Percentiles rank a stretch among this genome's conserved stretches.
These are phyloP conservation scores for Drosophila obscura DNA, from an alignment of 1,140 invertebrate genomes.

Conservation along the genomic window DNA sequence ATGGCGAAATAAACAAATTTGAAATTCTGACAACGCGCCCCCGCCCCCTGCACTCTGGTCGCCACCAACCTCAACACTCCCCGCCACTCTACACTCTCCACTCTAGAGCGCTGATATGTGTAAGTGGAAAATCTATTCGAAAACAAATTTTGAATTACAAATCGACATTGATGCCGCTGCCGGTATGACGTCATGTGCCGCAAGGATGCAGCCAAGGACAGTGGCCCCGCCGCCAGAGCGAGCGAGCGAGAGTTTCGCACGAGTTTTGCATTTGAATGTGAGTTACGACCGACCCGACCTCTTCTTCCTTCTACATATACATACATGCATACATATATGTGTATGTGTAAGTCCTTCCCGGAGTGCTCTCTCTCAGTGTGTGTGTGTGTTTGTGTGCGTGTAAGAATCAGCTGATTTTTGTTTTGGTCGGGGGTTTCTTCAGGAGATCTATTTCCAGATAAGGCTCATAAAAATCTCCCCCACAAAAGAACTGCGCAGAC, in stretches of 20 bases:
- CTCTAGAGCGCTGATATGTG: slow-evolving; percentile 11
- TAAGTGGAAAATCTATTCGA: slow-evolving; percentile 78
- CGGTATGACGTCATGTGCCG: slow-evolving; percentile 49
- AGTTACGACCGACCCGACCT: slow-evolving; percentile 55
- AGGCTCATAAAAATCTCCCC: slow-evolving; percentile 24
- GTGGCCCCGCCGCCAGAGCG: slow-evolving; percentile 13
- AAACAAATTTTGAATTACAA: slow-evolving; percentile 83
- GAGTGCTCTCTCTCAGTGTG: slow-evolving; percentile 1
- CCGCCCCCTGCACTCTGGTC: background rate
- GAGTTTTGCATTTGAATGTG: slow-evolving; percentile 82
- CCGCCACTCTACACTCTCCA: no score
- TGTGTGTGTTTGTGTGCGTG: slow-evolving; percentile 21
- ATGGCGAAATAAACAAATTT: slow-evolving; percentile 59
- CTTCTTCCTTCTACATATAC: slow-evolving; percentile 1
- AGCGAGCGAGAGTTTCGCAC: slow-evolving; percentile 73
- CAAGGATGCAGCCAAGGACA: slow-evolving; percentile 65
- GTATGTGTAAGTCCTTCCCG: background rate
- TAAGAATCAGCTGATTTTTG: slow-evolving; percentile 76
- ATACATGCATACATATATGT: no score
- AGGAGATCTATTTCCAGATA: slow-evolving; percentile 53
- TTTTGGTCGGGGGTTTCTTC: slow-evolving; percentile 60
- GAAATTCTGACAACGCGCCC: slow-evolving; percentile 63
- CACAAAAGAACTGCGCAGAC: slow-evolving; percentile 45
- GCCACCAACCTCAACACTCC: no score
- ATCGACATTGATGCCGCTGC: slow-evolving; percentile 61